Base-by-base conservation (phyloP, 2,113 vertebrate genomes). In the Erythrolamprus reginae region DNA sequence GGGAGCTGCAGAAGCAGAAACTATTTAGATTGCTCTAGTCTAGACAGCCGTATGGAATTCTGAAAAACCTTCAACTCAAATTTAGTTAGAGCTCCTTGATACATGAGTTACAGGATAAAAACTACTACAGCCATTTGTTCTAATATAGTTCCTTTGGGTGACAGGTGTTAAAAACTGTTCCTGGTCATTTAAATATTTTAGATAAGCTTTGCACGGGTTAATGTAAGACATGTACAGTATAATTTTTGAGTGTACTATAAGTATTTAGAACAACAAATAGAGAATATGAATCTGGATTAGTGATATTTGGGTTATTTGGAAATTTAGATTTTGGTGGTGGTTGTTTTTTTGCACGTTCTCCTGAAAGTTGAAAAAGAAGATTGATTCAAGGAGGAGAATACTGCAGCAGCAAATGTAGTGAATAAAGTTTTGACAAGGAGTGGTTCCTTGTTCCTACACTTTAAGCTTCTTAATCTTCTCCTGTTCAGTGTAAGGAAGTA, bases 41-140 rank as follows among this genome's bases (percentile, higher is more conserved):
- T 94, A 10, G 95, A 95, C 94, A 94, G 93, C 91, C 95, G 9
- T 88, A 91, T 94, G 94, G 84, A 93, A 90, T 94, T 93, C 90
- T 52, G 92, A 89, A 93, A 95, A 94, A 86, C 95, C 95, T 96
- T 97, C 96, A 96, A 83, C 90, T 96, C 92, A 91, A 94, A 94
- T 95, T 95, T 96, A 91, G 90, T 91, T 93, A 94, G 92, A 94
- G 93, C 92, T 91, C 47, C 92, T 95, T 96, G 94, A 94, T 95
- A 93, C 94, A 92, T 93, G 56, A 10, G 55, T 91, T 93, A 51
- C 87, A n/a, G 21, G 70, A 50, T 89, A 85, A n/a, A 95, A 90
- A 0, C 87, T 95, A 88, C 70, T 92, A 38, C 88, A 89, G 56
- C 58, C 84, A 47, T 90, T 94, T 95, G 58, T 90, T 95, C 92